Percentiles rank a stretch among this genome's conserved stretches.
These are phyloP conservation scores for Ctenosaura bakeri DNA, from an alignment of 2,797 vertebrate species.

Conservation along the genomic window DNA sequence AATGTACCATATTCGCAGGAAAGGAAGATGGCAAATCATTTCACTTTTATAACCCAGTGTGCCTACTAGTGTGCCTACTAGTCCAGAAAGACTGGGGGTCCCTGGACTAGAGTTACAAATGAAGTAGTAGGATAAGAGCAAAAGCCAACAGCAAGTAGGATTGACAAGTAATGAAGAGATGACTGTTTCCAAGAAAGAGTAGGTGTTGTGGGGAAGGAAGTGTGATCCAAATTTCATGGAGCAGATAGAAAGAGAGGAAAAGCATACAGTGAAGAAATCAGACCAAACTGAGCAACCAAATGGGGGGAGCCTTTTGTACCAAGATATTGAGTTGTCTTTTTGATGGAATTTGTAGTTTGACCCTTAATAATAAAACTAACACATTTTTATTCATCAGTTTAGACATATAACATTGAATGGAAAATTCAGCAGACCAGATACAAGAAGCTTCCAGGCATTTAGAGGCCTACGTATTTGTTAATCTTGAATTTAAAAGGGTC, in stretches of 20 bases:
- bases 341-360: not conserved
- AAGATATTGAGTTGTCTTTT: not conserved
- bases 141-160: not conserved
- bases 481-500: not conserved
- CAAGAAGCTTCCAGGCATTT: slow-evolving; percentile 8
- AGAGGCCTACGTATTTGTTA: not conserved
- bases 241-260: not conserved
- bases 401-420: not conserved
- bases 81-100: too few relatives aligned
- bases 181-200: not conserved
- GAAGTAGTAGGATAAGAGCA: not conserved
- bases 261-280: not conserved
- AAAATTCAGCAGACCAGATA: not conserved
- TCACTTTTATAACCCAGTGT: too few relatives aligned
- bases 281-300: not conserved
- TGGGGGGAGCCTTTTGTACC: not conserved
- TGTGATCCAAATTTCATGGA: not conserved
- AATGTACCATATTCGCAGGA: too few relatives aligned
- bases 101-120: not conserved
- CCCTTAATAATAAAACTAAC: not conserved
- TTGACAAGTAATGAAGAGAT: not conserved
- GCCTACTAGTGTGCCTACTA: too few relatives aligned
- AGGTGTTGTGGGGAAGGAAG: not conserved
- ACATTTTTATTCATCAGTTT: not conserved
- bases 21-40: too few relatives aligned